These are phyloP conservation scores for Pteria penguin DNA, from an alignment of 2,888 invertebrate species.

Conservation along the genomic window DNA sequence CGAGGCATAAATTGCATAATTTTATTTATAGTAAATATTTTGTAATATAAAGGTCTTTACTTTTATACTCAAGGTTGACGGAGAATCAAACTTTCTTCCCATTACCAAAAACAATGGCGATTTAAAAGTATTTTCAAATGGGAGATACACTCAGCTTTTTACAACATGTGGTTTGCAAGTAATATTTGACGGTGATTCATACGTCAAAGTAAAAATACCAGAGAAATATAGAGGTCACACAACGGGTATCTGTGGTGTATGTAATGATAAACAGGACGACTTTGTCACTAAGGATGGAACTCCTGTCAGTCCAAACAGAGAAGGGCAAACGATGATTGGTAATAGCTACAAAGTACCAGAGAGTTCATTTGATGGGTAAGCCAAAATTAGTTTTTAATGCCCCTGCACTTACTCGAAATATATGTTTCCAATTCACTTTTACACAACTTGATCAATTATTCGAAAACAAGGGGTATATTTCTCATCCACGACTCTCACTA, in stretches of 20 bases:
- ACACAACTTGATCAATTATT: too few species aligned
- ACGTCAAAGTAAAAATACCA: conserved; percentile 46
- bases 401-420: too few species aligned
- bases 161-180: not conserved
- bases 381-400: too few species aligned
- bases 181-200: conserved; percentile 42
- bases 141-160: conserved; percentile 1
- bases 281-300: conserved; percentile 24
- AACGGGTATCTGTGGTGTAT: conserved; percentile 61
- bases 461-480: too few species aligned
- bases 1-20: too few species aligned
- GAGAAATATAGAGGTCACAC: conserved; percentile 31
- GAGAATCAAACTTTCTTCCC: conserved; percentile 1
- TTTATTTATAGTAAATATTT: too few species aligned
- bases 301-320: not conserved
- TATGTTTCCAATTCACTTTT: too few species aligned
- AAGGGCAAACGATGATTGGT: conserved; percentile 25
- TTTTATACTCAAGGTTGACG: conserved; percentile 1
- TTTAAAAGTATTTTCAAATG: conserved; percentile 18
- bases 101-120: conserved; percentile 5
- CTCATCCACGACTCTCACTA: too few species aligned
- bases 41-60: too few species aligned
- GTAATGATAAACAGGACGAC: conserved; percentile 56
- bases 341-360: conserved; percentile 26
- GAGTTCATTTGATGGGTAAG: conserved; percentile 26